Evolutionary conservation across 2,113 vertebrate genomes (phyloP).

Genomic region (Petromus typicus): DNA sequence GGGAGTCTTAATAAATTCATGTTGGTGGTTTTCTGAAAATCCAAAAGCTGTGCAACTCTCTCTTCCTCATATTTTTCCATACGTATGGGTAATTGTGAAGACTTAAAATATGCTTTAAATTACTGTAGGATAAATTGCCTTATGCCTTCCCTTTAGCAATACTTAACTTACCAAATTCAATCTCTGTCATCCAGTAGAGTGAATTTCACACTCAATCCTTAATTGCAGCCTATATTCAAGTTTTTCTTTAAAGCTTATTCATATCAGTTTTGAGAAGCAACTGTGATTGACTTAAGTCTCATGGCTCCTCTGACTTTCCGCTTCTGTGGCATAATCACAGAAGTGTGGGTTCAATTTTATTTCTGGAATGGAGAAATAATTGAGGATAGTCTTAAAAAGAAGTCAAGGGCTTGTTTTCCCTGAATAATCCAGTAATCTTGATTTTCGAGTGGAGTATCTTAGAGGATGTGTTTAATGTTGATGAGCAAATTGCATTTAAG

Average conservation of each 20-base stretch:
- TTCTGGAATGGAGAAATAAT: conserved; percentile 73
- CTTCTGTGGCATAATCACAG: conserved; percentile 13
- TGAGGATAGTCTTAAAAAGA: conserved; percentile 66
- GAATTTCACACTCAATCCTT: conserved; percentile 20
- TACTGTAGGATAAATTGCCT: conserved; percentile 11
- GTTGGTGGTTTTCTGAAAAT: background rate
- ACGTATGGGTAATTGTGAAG: conserved; percentile 13
- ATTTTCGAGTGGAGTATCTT: conserved; percentile 46
- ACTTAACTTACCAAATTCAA: conserved; percentile 17
- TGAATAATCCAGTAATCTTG: conserved; percentile 58
- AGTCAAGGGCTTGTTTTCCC: conserved; percentile 67
- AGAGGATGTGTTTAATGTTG: conserved; percentile 62
- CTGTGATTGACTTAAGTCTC: background rate
- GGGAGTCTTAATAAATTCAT: background rate
- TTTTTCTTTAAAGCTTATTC: conserved; percentile 46
- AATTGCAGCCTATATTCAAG: conserved; percentile 31
- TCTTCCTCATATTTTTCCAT: background rate
- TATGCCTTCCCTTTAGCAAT: background rate
- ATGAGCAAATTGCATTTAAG: conserved; percentile 21
- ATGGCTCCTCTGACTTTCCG: background rate
- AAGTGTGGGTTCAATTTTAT: conserved; percentile 27
- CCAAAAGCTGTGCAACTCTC: background rate
- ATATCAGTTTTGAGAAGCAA: conserved; percentile 37
- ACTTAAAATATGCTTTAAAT: conserved; percentile 5
- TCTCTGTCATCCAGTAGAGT: background rate